Conservation (phyloP, 2,113 vertebrate genomes). For the Melozone crissalis region DNA sequence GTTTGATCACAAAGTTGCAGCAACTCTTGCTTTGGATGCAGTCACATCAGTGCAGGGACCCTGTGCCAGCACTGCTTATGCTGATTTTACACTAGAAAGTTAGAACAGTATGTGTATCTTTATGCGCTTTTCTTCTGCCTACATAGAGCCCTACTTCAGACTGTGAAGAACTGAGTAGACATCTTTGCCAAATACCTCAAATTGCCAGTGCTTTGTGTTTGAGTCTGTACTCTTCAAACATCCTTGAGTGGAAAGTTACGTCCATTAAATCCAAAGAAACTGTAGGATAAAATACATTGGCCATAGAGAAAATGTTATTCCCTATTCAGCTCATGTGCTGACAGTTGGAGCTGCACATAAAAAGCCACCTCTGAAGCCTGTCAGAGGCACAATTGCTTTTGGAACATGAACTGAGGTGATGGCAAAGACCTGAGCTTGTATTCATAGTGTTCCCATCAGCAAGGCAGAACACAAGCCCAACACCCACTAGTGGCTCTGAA, state of each 20-base stretch:
- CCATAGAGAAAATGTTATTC: neutral
- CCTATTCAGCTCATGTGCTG: neutral
- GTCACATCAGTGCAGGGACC: neutral
- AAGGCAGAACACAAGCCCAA: neutral
- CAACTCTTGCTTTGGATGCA: neutral
- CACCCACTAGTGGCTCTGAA: neutral
- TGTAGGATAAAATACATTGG: neutral
- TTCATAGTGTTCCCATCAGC: neutral
- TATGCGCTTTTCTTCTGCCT: neutral
- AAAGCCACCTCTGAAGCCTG: neutral
- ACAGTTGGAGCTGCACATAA: neutral
- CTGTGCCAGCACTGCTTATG: neutral
- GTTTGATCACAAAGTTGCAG: neutral
- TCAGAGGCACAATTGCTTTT: neutral
- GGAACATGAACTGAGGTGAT: neutral
- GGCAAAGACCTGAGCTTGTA: neutral
- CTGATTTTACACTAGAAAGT: neutral
- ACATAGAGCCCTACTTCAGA: neutral
- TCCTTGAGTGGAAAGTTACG: neutral
- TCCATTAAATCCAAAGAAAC: neutral
- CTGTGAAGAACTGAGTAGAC: neutral
- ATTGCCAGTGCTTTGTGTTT: neutral
- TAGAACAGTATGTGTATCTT: neutral
- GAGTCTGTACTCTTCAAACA: neutral
- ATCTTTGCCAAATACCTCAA: neutral